Percentiles rank a stretch among this genome's conserved stretches.
phyloP scores from a whole-genome alignment of 2,888 invertebrate species.

The Lochmaea crataegi region DNA sequence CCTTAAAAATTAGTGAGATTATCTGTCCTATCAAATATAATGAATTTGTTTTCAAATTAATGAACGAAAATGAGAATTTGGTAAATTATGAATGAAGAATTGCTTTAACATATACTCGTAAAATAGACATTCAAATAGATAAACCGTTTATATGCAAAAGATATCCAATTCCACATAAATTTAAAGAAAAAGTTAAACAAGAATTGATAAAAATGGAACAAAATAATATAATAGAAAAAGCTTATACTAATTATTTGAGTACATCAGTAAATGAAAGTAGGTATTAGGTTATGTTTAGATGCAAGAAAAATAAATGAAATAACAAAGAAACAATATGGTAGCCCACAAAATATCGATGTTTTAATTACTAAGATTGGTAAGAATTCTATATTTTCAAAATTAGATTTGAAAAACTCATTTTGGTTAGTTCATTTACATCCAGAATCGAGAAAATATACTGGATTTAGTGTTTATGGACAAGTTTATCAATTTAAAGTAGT shows the following conservation, averaged over 20 bases:
- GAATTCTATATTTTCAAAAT: constrained; percentile 20
- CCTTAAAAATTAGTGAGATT: too few relatives aligned
- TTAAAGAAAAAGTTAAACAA: constrained; percentile 5
- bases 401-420: constrained; percentile 23
- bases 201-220: constrained; percentile 17
- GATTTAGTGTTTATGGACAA: constrained; percentile 12
- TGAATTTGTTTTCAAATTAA: too few relatives aligned
- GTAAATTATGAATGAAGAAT: too few relatives aligned
- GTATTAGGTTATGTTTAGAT: constrained; percentile 22
- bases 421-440: constrained; percentile 17
- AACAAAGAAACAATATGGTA: constrained; percentile 12
- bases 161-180: background rate
- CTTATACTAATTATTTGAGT: constrained; percentile 4
- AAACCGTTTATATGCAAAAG: too few relatives aligned
- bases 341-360: constrained; percentile 8
- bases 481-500: constrained; percentile 4
- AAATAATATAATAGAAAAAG: constrained; percentile 8
- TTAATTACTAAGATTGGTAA: constrained; percentile 15
- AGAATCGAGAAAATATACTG: constrained; percentile 19
- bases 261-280: constrained; percentile 8
- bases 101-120: too few relatives aligned
- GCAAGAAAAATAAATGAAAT: constrained; percentile 19
- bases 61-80: too few relatives aligned
- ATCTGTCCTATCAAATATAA: too few relatives aligned
- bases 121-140: too few relatives aligned